Evolutionary conservation across 2,888 invertebrate species (phyloP), one percentile per base, ranked within the genome.

Genomic region (Villa cingulata): DNA sequence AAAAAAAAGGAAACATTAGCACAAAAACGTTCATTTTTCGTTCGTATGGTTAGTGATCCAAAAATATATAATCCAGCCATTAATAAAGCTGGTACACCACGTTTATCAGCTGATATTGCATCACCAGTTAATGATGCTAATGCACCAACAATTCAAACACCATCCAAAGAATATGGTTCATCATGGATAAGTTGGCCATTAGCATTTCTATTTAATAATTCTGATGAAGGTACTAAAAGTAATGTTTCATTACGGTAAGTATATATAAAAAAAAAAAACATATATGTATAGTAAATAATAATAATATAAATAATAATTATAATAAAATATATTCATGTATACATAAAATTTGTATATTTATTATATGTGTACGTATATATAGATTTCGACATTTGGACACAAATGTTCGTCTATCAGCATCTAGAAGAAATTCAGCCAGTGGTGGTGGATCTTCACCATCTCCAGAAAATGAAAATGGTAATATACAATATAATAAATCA

Each of bases 11-110:
- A 86, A 48, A 83, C 85, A 6, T 70, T 95, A 61, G 87, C 88
- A 10, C 86, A 91, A 69, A 91, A 92, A 70, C 79, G 95, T 45
- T 91, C 92, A 15, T 94, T 94, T 76, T 92, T 95, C 71, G 95
- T 95, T 48, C 86, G 95, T 43, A 95, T 95, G 95, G 94, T 92
- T 53, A 89, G 89, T 66, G 95, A 95, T 74, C 94, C 95, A 3
- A 95, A 94, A 70, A 86, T 95, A 60, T 91, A 91, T 74, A 90
- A 91, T 72, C 90, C 91, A 32, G 86, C 87, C 51, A 90, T 91
- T 61, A 83, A 81, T 63, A 83, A 83, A 69, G 77, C 81, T 1
- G 74, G 82, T 43, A 78, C 83, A 43, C 76, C 80, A 2, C 63
- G 68, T 50, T 47, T 67, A 27, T 70, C 70, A 9, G 50, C 62